Conservation (phyloP, 1,140 invertebrate species). For the Pseudachorutes palmiensis region DNA sequence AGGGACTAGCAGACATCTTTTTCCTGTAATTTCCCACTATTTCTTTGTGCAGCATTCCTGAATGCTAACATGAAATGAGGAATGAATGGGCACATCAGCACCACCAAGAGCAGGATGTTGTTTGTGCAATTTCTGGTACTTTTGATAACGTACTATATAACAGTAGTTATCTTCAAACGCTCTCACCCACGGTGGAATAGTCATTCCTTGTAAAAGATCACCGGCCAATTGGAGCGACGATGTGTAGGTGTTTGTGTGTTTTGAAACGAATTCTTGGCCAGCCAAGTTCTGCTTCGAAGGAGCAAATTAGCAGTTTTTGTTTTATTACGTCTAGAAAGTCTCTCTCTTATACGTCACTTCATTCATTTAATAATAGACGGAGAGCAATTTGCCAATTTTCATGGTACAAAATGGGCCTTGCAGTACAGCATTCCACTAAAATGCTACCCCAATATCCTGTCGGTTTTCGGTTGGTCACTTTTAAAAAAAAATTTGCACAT, state of each 20-base stretch:
- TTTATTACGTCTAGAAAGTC: background rate
- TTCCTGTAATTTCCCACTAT: background rate
- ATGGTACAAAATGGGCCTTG: too few species aligned
- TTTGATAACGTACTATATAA: too few species aligned
- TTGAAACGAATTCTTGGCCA: background rate
- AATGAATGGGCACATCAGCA: background rate
- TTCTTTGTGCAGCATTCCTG: background rate
- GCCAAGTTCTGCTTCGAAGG: background rate
- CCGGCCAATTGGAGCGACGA: background rate
- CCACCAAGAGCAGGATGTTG: background rate
- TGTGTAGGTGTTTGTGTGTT: background rate
- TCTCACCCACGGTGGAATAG: too few species aligned
- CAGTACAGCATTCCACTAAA: too few species aligned
- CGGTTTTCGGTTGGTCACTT: too few species aligned
- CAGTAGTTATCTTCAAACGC: too few species aligned
- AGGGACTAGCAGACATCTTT: background rate
- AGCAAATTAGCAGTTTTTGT: background rate
- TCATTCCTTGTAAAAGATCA: background rate
- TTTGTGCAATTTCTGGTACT: background rate
- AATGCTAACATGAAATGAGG: background rate
- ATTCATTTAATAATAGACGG: background rate
- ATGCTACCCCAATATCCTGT: too few species aligned
- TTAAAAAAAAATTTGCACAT: too few species aligned
- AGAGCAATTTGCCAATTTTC: background rate
- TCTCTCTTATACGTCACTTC: background rate